Evolutionary conservation across 2,797 vertebrate genomes (phyloP).

Genomic region (Darevskia mixta): DNA sequence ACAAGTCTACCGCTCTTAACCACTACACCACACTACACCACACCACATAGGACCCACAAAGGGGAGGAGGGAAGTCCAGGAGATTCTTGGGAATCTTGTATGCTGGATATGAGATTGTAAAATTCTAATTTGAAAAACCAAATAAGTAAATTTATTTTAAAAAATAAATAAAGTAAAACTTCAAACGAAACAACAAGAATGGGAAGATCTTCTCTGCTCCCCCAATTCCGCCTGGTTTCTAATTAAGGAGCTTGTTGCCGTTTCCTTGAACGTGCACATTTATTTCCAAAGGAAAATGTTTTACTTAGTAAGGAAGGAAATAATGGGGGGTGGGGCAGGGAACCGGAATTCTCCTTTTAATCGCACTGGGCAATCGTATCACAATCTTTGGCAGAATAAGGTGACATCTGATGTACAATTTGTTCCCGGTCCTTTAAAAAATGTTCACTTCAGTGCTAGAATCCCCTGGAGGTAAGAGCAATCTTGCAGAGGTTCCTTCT

Average conservation of each 20-base stretch:
- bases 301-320: conserved; percentile 5
- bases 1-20: too few species aligned
- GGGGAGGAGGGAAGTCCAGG: too few species aligned
- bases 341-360: conserved; percentile 13
- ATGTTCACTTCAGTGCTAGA: conserved; percentile 38
- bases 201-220: too few species aligned
- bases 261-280: background rate
- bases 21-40: too few species aligned
- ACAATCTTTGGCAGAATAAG: background rate
- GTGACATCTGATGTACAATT: conserved; percentile 26
- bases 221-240: background rate
- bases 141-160: background rate
- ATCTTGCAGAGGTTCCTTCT: conserved; percentile 51
- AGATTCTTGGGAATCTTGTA: too few species aligned
- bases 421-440: conserved; percentile 49
- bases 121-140: too few species aligned
- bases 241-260: background rate
- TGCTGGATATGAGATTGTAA: too few species aligned
- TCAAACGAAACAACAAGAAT: too few species aligned
- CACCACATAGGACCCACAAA: too few species aligned
- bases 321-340: background rate
- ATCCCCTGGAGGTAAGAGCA: conserved; percentile 37
- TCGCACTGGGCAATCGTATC: background rate
- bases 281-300: conserved; percentile 15
- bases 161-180: background rate